Percentiles rank a stretch among this genome's conserved stretches.
Evolutionary conservation across 2,113 vertebrate species (phyloP).

Genomic region (Pavo muticus): DNA sequence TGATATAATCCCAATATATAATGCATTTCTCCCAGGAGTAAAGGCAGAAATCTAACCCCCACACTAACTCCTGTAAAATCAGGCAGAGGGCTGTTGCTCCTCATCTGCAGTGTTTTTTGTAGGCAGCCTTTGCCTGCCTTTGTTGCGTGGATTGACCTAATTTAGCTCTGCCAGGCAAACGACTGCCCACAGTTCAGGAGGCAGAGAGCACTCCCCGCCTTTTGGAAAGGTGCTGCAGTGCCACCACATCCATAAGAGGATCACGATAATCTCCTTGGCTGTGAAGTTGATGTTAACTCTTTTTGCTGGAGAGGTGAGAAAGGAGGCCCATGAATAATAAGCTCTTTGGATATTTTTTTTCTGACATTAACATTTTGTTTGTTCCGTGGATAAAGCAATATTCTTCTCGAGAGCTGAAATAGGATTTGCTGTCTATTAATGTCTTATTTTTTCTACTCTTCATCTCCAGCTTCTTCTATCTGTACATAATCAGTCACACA

Average conservation of each 20-base stretch:
- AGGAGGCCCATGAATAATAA: not conserved
- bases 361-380: not conserved
- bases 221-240: constrained; percentile 4
- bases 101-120: not conserved
- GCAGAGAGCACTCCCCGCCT: not conserved
- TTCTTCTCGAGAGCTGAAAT: constrained; percentile 4
- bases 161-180: not conserved
- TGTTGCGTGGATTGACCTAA: constrained; percentile 6
- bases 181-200: not conserved
- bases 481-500: not conserved
- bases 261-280: constrained; percentile 23
- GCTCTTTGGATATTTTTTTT: not conserved
- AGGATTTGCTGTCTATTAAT: constrained; percentile 18
- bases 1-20: constrained; percentile 5
- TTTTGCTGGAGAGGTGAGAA: not conserved
- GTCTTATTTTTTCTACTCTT: not conserved
- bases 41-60: not conserved
- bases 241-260: not conserved
- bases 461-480: not conserved
- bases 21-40: not conserved
- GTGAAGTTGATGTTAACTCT: not conserved
- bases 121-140: not conserved
- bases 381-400: not conserved
- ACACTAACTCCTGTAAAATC: not conserved
- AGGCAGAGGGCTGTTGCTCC: not conserved